Evolutionary conservation across 2,113 vertebrate genomes (phyloP), one percentile per base, ranked within the genome.

Genomic region (Nothocercus nigrocapillus): DNA sequence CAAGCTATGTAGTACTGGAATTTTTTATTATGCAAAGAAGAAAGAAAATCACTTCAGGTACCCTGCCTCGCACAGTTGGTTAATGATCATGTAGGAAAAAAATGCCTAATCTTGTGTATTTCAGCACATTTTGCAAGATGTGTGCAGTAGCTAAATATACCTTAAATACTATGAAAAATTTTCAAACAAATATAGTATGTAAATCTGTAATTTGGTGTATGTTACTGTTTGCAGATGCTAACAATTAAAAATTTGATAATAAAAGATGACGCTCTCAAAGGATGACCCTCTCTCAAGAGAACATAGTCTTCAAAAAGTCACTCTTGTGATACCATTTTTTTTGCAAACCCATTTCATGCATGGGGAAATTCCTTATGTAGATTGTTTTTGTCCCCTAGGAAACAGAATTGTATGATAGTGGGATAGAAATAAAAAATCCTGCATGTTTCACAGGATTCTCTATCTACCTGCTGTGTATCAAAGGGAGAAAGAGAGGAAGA

Each of bases 71-170:
- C 28, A 56, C 14, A 53, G 45, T 81, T 92, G 56, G 45, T 86
- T 96, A 95, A 70, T 59, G 72, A 45, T 69, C 63, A 74, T 70
- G n/a, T 34, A 93, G 63, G 67, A 70, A 70, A 89, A 93, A 86
- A 28, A 34, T 49, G 19, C 17, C 32, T 78, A 45, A 32, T 27
- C 12, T 61, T 56, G 7, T 72, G 3, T 53, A 61, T 93, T 92
- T 78, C 53, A 81, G 13, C 21, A 82, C 42, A 53, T 51, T 86
- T 90, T 82, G 14, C 44, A 64, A 82, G 47, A 68, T 16, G 5
- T 38, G 30, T 44, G 9, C 21, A 51, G 49, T 3, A 54, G 18
- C 5, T 54, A 76, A 93, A 67, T 47, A 49, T 25, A 20, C 32
- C 45, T 90, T 54, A 9, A 90, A 54, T 5, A 70, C 9, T 28